Evolutionary conservation across 2,797 vertebrate species (phyloP), one percentile per base, ranked within the genome.

Genomic region (Esox lucius): DNA sequence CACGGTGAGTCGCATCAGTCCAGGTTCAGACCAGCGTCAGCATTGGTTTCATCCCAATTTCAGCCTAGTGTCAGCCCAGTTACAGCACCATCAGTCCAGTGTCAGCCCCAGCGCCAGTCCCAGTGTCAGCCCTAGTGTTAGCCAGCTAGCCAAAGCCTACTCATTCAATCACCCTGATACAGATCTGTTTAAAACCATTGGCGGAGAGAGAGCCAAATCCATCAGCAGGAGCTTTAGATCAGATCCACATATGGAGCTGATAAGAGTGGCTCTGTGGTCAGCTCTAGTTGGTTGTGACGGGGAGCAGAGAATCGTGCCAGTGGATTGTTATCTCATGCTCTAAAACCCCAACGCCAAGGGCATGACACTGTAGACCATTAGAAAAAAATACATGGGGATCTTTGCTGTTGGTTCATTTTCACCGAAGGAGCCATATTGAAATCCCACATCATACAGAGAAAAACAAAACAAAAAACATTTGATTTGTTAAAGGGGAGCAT

Each of bases 141-240:
- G n/a, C 64, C 48, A 49, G 53, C 71, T 56, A 81, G 80, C 76
- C 80, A 76, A 28, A 72, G 62, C 71, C 79, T 17, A 79, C 80
- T 78, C 82, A n/a, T 81, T 88, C 87, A 88, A 86, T 90, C 89
- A 87, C 72, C 61, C 72, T 6, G 90, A 91, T 91, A 92, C 71
- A 75, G 78, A 92, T 92, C 90, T 88, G 82, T 87, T 85, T 82
- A 81, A 89, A 86, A 82, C 78, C 71, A 39, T 67, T 76, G 28
- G 78, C 33, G 74, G 82, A 76, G 66, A 1, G 82, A 74, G 75
- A 2, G 86, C 80, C 81, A 82, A 77, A 90, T 90, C 89, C 88
- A 86, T 91, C 88, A 87, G 75, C 66, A n/a, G 35, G 0, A 81
- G 83, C 79, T 84, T 81, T 75, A 87, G 88, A 89, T 83, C 33